Conservation (phyloP, 2,113 vertebrate species). For the Entosphenus tridentatus region DNA sequence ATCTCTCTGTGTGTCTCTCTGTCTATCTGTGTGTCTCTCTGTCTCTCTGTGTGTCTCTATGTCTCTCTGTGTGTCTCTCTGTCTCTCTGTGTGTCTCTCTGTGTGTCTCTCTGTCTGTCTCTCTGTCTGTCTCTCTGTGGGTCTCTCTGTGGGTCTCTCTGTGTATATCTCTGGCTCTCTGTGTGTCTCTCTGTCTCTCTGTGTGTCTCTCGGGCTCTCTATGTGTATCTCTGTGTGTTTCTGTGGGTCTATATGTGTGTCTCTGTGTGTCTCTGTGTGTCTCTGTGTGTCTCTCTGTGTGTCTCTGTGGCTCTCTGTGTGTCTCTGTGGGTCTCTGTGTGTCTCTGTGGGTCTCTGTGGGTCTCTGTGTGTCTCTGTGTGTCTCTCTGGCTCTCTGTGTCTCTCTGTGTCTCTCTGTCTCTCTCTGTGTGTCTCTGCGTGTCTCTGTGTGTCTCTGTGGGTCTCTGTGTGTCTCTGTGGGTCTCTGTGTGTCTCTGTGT, state of each 20-base stretch:
- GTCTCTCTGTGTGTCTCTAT: not conserved
- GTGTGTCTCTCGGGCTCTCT: not conserved
- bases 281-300: not conserved
- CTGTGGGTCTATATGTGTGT: not conserved
- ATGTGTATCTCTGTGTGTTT: not conserved
- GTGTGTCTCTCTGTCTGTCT: not conserved
- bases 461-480: not conserved
- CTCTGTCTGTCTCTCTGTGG: not conserved
- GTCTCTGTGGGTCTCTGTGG: not conserved
- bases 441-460: not conserved
- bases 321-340: not conserved
- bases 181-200: not conserved
- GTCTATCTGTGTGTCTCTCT: not conserved
- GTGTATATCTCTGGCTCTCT: not conserved
- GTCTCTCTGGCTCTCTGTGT: not conserved
- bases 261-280: not conserved
- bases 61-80: not conserved
- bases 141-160: not conserved
- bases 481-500: not conserved
- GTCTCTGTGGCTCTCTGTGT: not conserved
- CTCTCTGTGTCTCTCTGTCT: not conserved
- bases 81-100: not conserved
- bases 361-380: slow-evolving; percentile 3
- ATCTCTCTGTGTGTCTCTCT: not conserved
- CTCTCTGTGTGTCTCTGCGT: not conserved